Percentiles rank a stretch among this genome's conserved stretches.
These are phyloP conservation scores for Zelleria hepariella DNA, from an alignment of 2,888 invertebrate genomes.

Conservation along the genomic window DNA sequence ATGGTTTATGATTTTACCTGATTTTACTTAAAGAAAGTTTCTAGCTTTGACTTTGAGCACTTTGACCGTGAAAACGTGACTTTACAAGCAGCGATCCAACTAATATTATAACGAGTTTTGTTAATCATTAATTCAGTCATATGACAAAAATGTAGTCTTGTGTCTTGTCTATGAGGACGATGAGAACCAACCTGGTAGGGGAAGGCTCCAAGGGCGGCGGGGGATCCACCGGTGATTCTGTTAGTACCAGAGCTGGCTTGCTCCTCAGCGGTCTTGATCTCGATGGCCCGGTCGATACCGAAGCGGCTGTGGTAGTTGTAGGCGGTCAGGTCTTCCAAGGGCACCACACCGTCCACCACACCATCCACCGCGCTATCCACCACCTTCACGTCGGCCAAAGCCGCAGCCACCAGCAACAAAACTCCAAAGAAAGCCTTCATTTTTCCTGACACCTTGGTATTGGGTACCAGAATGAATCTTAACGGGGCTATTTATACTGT, in stretches of 20 bases:
- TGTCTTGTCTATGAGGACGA: too few species aligned
- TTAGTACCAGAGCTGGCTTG: not conserved
- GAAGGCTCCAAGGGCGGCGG: not conserved
- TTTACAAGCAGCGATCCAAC: too few species aligned
- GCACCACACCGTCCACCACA: not conserved
- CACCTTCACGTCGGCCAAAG: not conserved
- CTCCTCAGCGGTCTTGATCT: constrained; percentile 2
- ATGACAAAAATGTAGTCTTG: too few species aligned
- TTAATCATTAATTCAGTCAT: too few species aligned
- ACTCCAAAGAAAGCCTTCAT: constrained; percentile 6
- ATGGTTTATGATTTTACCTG: too few species aligned
- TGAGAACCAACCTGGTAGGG: not conserved
- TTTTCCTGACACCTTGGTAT: not conserved
- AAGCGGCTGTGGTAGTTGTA: constrained; percentile 6
- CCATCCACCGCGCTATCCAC: not conserved
- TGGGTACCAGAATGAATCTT: not conserved
- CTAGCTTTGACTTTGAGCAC: too few species aligned
- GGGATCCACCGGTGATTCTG: constrained; percentile 4
- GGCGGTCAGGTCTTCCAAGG: not conserved
- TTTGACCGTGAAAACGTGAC: too few species aligned
- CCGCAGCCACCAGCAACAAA: constrained; percentile 2
- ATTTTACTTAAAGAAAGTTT: too few species aligned
- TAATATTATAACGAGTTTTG: too few species aligned
- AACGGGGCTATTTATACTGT: not conserved
- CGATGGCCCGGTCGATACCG: constrained; percentile 3